Percentiles rank a stretch among this genome's conserved stretches.
Conservation (phyloP, 2,888 invertebrate species). For the Torymus tubicola region DNA sequence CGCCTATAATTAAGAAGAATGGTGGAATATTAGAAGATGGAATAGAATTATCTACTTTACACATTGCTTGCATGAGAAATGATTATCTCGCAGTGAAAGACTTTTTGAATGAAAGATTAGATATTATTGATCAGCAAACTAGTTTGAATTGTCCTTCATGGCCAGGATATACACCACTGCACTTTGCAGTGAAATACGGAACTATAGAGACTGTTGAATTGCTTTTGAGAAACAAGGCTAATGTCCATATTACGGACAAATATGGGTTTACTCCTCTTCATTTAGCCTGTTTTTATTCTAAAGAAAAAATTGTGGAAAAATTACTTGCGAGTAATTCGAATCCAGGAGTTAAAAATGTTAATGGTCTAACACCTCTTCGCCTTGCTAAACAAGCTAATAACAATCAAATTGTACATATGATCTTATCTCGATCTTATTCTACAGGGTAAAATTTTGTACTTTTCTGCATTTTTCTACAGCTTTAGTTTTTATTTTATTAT, state of each 20-base stretch:
- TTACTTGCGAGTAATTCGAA: neutral
- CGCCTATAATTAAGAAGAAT: neutral
- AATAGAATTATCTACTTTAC: neutral
- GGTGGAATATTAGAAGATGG: neutral
- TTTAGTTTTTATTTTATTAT: too few species aligned
- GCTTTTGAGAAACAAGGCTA: neutral
- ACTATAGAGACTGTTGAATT: neutral
- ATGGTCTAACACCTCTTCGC: constrained; percentile 14
- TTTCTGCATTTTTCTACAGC: too few species aligned
- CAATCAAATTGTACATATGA: neutral
- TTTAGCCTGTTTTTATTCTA: constrained; percentile 3
- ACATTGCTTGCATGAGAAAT: constrained; percentile 32
- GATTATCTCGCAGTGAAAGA: neutral
- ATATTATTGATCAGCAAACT: neutral
- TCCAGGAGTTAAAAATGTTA: neutral
- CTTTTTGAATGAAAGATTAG: neutral
- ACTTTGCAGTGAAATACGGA: constrained; percentile 23
- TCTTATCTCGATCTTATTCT: too few species aligned
- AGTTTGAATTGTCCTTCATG: too few species aligned
- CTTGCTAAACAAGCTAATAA: constrained; percentile 12
- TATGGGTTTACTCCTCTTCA: constrained; percentile 39
- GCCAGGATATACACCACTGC: neutral
- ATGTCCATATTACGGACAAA: neutral
- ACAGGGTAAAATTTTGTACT: too few species aligned
- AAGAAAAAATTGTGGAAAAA: neutral